Base-by-base conservation (phyloP, 2,888 invertebrate species). In the Epirrhoe alternata region DNA sequence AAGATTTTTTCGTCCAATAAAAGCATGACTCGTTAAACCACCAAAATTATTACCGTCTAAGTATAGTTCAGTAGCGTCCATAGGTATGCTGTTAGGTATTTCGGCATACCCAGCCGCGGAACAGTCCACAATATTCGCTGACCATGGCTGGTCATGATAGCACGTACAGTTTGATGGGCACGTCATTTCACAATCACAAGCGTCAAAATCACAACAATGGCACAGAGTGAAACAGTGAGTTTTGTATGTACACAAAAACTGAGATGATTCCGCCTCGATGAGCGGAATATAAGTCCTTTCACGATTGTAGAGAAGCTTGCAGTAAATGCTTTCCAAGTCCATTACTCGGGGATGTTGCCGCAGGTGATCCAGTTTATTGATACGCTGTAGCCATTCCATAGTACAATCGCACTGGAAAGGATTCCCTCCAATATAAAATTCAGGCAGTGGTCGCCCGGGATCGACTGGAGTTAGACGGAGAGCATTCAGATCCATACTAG, bases 101-200 rank as follows among this genome's bases (percentile, higher is more conserved):
- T 95, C 96, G 24, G 95, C 95, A 90, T 97, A 97, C 68, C 96
- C 96, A 38, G 96, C 96, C 64, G 94, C 95, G 16, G 97, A 97
- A 90, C 98, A 98, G 88, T 98, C 97, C 74, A 98, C 98, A 74
- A 98, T 97, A 86, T 98, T 98, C 1, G 97, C 97, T 17, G 97
- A 96, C 98, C 98, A 98, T 61, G 97, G 96, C 83, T 97, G 97
- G 92, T 99, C 98, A 86, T 98, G 98, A 93, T 98, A 98, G 86
- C 99, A 99, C 68, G 97, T 97, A 94, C 99, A 99, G 87, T 98
- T 97, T 53, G 95, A 95, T 55, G 99, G 99, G 86, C 99, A 99
- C 74, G 97, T 98, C 97, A 98, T 98, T 94, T 98, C 97, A 94
- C 99, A 99, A 92, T 99, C 99, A 93, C 99, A 99, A 60, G 98